These are phyloP conservation scores for cattle (Bos taurus) DNA, from an alignment of 2,113 vertebrate genomes.

Conservation along the genomic window ARS-UCD2.0 NC_037348.1:63156501-63157000, in stretches of 20 bases:
- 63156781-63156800: background rate
- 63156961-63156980: background rate
- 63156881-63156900: background rate
- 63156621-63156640: rapidly evolving
- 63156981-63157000: background rate
- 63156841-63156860: rapidly evolving
- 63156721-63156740: background rate
- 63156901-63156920: background rate
- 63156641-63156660: background rate
- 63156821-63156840: background rate
- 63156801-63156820: background rate
- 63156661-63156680: background rate
- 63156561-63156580: rapidly evolving
- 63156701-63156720: no score
- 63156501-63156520: background rate
- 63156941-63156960: background rate
- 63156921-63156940: background rate
- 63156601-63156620: background rate
- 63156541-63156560: rapidly evolving
- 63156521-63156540: background rate
- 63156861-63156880: background rate
- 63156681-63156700: background rate
- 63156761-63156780: rapidly evolving
- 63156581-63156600: background rate
- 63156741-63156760: background rate